Percentiles rank a stretch among this genome's conserved stretches.
Evolutionary conservation across 2,113 vertebrate genomes (phyloP).

Genomic region (Eptesicus fuscus): DNA sequence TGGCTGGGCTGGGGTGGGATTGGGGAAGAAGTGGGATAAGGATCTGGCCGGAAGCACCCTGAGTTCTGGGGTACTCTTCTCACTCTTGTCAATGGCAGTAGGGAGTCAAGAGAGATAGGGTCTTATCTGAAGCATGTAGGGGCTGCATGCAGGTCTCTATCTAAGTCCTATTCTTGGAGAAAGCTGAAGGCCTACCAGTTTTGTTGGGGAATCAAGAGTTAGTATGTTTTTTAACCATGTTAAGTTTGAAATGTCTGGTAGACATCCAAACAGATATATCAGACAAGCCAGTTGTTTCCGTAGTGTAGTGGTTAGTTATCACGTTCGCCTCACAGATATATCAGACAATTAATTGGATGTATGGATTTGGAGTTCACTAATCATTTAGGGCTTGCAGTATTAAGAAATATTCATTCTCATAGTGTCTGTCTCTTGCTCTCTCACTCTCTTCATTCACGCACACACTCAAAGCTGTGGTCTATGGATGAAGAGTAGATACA

Average conservation of each 20-base stretch:
- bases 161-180: neutral
- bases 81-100: neutral
- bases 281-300: too few species aligned
- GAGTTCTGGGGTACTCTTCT: neutral
- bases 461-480: neutral
- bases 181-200: neutral
- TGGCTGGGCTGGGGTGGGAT: neutral
- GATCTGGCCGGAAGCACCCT: neutral
- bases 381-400: neutral
- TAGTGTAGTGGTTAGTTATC: too few species aligned
- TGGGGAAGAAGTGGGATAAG: neutral
- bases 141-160: neutral
- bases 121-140: neutral
- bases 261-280: neutral
- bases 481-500: neutral
- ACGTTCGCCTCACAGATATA: too few species aligned
- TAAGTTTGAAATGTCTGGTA: neutral
- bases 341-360: neutral
- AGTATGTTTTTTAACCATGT: neutral
- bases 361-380: neutral
- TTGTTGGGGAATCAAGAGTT: neutral
- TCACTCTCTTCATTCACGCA: neutral
- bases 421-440: neutral
- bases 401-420: neutral
- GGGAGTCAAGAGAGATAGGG: neutral